Evolutionary conservation across 1,140 invertebrate genomes (phyloP).

Genomic region (Oreohelix idahoensis): DNA sequence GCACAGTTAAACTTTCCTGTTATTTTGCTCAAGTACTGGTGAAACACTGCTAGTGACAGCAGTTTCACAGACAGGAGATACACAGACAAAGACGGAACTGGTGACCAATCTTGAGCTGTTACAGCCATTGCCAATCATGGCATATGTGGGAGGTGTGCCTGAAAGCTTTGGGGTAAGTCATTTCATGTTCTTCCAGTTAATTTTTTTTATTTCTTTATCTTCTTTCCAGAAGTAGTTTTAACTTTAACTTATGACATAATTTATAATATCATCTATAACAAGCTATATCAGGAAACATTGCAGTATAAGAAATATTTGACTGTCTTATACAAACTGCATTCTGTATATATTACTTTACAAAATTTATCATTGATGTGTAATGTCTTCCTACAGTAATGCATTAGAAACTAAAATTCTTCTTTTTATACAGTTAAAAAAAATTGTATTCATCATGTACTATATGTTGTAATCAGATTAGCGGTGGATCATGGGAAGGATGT

Average conservation of each 20-base stretch:
- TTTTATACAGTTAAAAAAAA: neutral
- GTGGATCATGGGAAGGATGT: conserved; percentile 20
- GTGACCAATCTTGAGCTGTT: neutral
- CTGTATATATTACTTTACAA: too few species aligned
- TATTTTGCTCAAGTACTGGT: neutral
- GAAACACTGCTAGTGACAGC: neutral
- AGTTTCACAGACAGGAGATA: neutral
- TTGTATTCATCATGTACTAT: neutral
- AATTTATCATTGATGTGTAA: too few species aligned
- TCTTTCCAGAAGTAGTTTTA: too few species aligned
- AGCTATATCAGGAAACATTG: too few species aligned
- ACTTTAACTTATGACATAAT: too few species aligned
- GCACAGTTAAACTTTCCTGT: neutral
- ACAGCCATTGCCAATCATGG: neutral
- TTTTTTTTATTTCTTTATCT: too few species aligned
- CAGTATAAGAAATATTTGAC: too few species aligned
- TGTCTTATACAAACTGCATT: too few species aligned
- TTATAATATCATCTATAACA: too few species aligned
- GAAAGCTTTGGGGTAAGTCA: conserved; percentile 7
- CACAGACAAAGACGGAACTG: neutral
- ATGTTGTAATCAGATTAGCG: neutral
- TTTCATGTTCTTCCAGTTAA: neutral
- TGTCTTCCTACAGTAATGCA: too few species aligned
- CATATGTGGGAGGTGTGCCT: conserved; percentile 14
- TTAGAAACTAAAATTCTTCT: too few species aligned